A percentile compares a stretch with the other conserved stretches of the same genome.
Conservation (phyloP, 2,888 invertebrate species). For the Calephelis perditalis region DNA sequence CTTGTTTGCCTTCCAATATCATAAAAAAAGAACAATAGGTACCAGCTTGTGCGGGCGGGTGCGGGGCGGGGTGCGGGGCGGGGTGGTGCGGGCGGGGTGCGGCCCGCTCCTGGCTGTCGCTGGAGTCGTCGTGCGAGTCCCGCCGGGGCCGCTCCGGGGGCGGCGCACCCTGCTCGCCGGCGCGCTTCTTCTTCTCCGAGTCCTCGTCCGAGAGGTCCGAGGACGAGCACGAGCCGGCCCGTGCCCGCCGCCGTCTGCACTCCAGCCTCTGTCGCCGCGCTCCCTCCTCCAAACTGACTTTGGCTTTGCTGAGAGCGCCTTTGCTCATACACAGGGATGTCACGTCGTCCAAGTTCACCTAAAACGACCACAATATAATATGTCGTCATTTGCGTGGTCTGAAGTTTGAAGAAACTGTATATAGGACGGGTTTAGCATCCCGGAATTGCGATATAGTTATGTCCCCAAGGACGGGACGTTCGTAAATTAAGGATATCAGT, state of each 20-base stretch:
- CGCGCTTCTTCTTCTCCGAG: slow-evolving; percentile 90
- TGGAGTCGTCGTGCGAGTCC: slow-evolving; percentile 91
- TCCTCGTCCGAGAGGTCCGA: slow-evolving; percentile 96
- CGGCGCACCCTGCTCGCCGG: slow-evolving; percentile 79
- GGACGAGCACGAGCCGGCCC: slow-evolving; percentile 91
- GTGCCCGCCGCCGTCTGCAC: slow-evolving; percentile 56
- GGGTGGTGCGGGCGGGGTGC: slow-evolving; percentile 44
- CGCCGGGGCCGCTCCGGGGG: slow-evolving; percentile 82
- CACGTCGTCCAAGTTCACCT: slow-evolving; percentile 55
- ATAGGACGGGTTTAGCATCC: too few species aligned
- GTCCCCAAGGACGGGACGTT: too few species aligned
- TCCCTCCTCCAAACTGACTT: slow-evolving; percentile 35
- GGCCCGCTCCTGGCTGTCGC: slow-evolving; percentile 89
- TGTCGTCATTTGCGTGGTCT: too few species aligned
- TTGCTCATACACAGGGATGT: slow-evolving; percentile 13
- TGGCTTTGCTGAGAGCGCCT: slow-evolving; percentile 15
- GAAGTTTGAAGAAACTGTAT: too few species aligned
- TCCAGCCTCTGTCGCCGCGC: slow-evolving; percentile 52
- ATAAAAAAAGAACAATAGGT: not conserved
- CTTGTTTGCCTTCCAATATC: too few species aligned
- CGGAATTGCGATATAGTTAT: too few species aligned
- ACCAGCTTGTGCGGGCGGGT: slow-evolving; percentile 27
- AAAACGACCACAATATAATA: not conserved
- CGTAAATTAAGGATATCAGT: too few species aligned
- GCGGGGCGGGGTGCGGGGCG: slow-evolving; percentile 52